Conservation (phyloP, 1,140 invertebrate species). For the Heliconius melpomene region DNA sequence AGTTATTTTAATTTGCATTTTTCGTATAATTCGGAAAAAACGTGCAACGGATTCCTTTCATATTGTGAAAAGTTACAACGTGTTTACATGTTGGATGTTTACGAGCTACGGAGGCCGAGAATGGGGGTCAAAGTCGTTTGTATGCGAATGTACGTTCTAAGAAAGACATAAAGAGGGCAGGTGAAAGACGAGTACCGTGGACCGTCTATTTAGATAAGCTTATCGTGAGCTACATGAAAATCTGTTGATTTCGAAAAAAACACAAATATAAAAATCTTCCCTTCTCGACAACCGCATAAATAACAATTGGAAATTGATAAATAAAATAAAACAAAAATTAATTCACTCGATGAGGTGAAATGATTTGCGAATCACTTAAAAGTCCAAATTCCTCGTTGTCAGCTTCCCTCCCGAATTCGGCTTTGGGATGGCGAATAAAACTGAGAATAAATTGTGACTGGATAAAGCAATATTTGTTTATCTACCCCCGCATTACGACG, state of each 20-base stretch:
- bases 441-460: slow-evolving; percentile 79
- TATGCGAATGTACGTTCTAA: slow-evolving; percentile 58
- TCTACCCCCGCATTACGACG: slow-evolving; percentile 77
- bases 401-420: slow-evolving; percentile 64
- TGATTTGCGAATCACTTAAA: slow-evolving; percentile 75
- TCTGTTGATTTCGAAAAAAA: not conserved
- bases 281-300: not conserved
- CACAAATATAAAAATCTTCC: not conserved
- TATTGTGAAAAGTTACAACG: slow-evolving; percentile 38
- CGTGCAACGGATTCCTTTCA: slow-evolving; percentile 45
- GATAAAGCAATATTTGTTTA: slow-evolving; percentile 81
- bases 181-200: slow-evolving; percentile 57
- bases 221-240: slow-evolving; percentile 36
- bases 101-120: slow-evolving; percentile 49
- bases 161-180: slow-evolving; percentile 67
- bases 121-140: slow-evolving; percentile 55
- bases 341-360: slow-evolving; percentile 73
- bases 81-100: slow-evolving; percentile 47
- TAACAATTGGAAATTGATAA: slow-evolving; percentile 27
- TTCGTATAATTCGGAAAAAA: slow-evolving; percentile 66
- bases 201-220: slow-evolving; percentile 68
- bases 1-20: slow-evolving; percentile 81
- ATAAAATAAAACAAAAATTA: slow-evolving; percentile 65
- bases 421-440: slow-evolving; percentile 72
- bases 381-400: slow-evolving; percentile 69